Evolutionary conservation across 2,113 vertebrate species (phyloP), one percentile per base, ranked within the genome.

Genomic region (Petromus typicus): DNA sequence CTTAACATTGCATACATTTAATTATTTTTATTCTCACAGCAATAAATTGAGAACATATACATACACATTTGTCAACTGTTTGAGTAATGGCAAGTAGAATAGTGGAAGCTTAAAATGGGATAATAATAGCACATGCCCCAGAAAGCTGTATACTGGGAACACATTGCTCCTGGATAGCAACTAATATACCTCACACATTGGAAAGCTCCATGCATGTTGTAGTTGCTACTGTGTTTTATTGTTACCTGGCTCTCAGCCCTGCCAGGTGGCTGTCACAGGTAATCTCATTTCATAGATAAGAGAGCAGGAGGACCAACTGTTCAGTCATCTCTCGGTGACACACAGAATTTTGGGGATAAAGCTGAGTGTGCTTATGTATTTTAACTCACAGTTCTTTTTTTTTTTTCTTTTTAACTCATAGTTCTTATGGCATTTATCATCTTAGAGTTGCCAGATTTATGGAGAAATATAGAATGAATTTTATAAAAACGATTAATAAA

Each of bases 31-130:
- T 32, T 90, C 64, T 64, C 48, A 30, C 3, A 30, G 16, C 7
- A 76, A 10, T 82, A 78, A 96, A 64, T 89, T 82, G 43, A 86
- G 80, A 94, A 56, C 76, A 3, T 69, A 67, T 61, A 32, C 40
- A 51, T 92, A 34, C 45, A 23, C 25, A 22, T 61, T 34, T 32
- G 45, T 83, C 63, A 61, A 51, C 90, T 59, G 13, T 91, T 69
- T 76, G 66, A 61, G 30, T 84, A 63, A 43, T 64, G 2, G 43
- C 20, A 34, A 14, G 34, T 45, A n/a, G 10, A 76, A 40, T 30
- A 51, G 22, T 37, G 51, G 80, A 45, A n/a, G 17, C 69, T 51
- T 59, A 59, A 56, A 5, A 64, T 63, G 45, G 23, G 27, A 37
- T 27, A 32, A 48, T 20, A 78, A 51, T 20, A 32, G 30, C 27